These are phyloP conservation scores for Pseudomyrmex dendroicus DNA, from an alignment of 1,140 invertebrate genomes.

Conservation along the genomic window DNA sequence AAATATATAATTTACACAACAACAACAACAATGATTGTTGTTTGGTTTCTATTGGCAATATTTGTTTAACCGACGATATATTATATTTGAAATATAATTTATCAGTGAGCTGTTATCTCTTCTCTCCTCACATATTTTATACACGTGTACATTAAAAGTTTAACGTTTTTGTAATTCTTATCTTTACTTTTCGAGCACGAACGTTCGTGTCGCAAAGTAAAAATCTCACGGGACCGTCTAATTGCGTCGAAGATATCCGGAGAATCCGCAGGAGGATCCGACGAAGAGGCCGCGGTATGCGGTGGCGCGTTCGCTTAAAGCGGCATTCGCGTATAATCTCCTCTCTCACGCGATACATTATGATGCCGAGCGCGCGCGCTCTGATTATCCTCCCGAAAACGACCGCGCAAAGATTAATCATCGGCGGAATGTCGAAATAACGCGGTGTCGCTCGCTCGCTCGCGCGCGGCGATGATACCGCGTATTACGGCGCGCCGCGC, in stretches of 20 bases:
- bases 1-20: too few species aligned
- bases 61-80: too few species aligned
- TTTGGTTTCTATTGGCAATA: too few species aligned
- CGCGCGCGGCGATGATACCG: neutral
- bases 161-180: too few species aligned
- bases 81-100: too few species aligned
- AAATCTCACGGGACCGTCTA: slow-evolving; percentile 25
- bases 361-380: neutral
- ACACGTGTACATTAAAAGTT: too few species aligned
- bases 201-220: neutral
- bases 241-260: slow-evolving; percentile 49
- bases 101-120: too few species aligned
- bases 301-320: neutral
- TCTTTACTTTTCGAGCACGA: neutral
- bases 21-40: too few species aligned
- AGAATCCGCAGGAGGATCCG: slow-evolving; percentile 38
- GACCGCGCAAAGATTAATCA: slow-evolving; percentile 37
- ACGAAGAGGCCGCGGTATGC: slow-evolving; percentile 9
- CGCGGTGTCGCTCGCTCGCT: neutral
- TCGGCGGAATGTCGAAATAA: slow-evolving; percentile 1
- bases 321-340: slow-evolving; percentile 24
- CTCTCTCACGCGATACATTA: slow-evolving; percentile 23
- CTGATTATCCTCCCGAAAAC: slow-evolving; percentile 47
- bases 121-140: too few species aligned
- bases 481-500: neutral